Base-by-base conservation (phyloP, 1,140 invertebrate genomes). In the Trichonephila clavipes region DNA sequence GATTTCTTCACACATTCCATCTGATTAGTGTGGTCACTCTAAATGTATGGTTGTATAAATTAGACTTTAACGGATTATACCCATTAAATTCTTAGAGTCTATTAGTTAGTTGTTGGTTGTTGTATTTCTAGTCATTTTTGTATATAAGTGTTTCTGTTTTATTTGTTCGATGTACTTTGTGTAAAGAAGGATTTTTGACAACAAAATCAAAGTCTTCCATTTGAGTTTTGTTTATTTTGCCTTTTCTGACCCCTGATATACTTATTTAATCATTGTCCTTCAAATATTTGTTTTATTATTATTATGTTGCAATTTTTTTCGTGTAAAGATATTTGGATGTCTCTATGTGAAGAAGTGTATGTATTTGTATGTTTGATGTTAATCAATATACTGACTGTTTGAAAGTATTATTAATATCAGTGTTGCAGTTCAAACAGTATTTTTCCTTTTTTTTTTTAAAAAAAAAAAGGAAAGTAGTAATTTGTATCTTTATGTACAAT, bases 151-250 rank as follows among this genome's bases (percentile, higher is more conserved):
- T 83, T 77, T 93, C 64, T 89, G 24, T 93, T 93, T 90, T 83
- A 34, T 94, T 89, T 66, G 34, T 89, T 89, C 14, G 10, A 51
- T 83, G 87, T 90, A 24, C 82, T 88, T 89, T 94, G n/a, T 83
- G n/a, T 81, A 16, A 62, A 77, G 51, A n/a, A 28, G 77, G 44
- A 85, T 62, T 85, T 93, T 81, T 94, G 58, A 94, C 93, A 94
- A 94, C 93, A 94, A 94, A 94, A 94, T 94, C 93, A 72, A 94
- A 94, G 93, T 94, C 93, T 94, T 94, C 93, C 93, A 94, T 94
- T 93, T 94, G 87, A 94, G 86, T 93, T 94, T 89, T 83, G 88
- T 89, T 94, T 89, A 28, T 83, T 89, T 93, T 51, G 83, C 34
- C 81, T 87, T 72, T 81, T 93, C 58, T 28, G 64, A 44, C 14